Evolutionary conservation across 1,140 invertebrate species (phyloP), one percentile per base, ranked within the genome.

Genomic region (Drosophila orena): DNA sequence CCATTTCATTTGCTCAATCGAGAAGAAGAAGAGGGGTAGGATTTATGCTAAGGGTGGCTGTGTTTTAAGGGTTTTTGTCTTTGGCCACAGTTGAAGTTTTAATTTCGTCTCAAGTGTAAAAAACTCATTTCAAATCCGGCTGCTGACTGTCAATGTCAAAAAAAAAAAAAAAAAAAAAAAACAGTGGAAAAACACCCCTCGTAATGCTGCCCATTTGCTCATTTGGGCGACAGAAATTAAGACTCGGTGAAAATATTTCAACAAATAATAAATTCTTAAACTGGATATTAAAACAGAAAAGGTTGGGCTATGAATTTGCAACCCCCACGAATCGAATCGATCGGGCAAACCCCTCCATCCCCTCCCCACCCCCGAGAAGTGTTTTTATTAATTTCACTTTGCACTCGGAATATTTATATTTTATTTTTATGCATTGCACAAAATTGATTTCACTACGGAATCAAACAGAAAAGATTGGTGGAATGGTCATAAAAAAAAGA

Each of bases 81-180:
- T 53, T 35, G 43, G 60, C 70, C 64, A 38, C 68, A 57, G 50
- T 58, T 71, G 71, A 64, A 77, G 57, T 65, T 75, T 84, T 85
- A 74, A 49, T 75, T 79, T 75, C 40, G 83, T 89, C 76, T 88
- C 83, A 88, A 86, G 83, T 86, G 83, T 88, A 76, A 74, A 88
- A 86, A 88, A 88, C 81, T 77, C 70, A 88, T 81, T 81, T 86
- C 64, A 58, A 81, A 64, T 66, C 47, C 57, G 56, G 54, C 69
- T 52, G 59, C 60, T 54, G 42, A 40, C 44, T 38, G 53, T 70
- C 66, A 57, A 58, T 38, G 47, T 70, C 66, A 57, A 58, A n/a
- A n/a, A n/a, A n/a, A n/a, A n/a, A n/a, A n/a, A n/a, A n/a, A n/a
- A n/a, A n/a, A n/a, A n/a, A n/a, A n/a, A n/a, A n/a, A n/a, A n/a